phyloP scores from a whole-genome alignment of 2,797 vertebrate species.

The Neosilurus mollespiculum region DNA sequence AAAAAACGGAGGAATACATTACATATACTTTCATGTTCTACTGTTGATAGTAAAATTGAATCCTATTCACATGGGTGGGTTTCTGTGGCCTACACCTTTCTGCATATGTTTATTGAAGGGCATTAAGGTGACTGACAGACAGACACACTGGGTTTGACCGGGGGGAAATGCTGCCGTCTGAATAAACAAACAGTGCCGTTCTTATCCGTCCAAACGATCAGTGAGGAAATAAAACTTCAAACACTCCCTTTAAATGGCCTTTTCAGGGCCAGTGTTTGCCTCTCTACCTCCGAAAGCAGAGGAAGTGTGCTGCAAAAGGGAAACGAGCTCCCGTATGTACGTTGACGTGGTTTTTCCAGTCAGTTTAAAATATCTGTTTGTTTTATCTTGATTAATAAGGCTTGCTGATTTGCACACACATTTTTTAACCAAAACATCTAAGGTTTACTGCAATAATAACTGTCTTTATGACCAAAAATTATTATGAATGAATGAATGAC shows the following conservation, averaged over 20 bases:
- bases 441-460: not conserved
- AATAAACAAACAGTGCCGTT: constrained; percentile 71
- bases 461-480: not conserved
- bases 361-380: constrained; percentile 46
- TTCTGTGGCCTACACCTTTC: constrained; percentile 12
- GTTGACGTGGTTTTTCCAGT: constrained; percentile 33
- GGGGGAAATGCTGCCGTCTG: constrained; percentile 67
- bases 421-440: not conserved
- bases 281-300: constrained; percentile 37
- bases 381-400: constrained; percentile 32
- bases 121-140: constrained; percentile 38
- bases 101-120: constrained; percentile 21
- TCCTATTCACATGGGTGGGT: not conserved
- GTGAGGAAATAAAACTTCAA: constrained; percentile 62
- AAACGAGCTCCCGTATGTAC: constrained; percentile 33
- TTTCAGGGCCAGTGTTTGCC: constrained; percentile 43
- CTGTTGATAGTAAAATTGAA: not conserved
- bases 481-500: too few relatives aligned
- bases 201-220: constrained; percentile 60
- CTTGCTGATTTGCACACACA: not conserved
- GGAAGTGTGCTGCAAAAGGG: constrained; percentile 25
- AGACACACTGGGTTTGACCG: constrained; percentile 15
- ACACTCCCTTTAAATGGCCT: constrained; percentile 31
- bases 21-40: not conserved
- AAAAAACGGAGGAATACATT: not conserved